Base-by-base conservation (phyloP, 2,888 invertebrate genomes). In the Anoncus sp. region DNA sequence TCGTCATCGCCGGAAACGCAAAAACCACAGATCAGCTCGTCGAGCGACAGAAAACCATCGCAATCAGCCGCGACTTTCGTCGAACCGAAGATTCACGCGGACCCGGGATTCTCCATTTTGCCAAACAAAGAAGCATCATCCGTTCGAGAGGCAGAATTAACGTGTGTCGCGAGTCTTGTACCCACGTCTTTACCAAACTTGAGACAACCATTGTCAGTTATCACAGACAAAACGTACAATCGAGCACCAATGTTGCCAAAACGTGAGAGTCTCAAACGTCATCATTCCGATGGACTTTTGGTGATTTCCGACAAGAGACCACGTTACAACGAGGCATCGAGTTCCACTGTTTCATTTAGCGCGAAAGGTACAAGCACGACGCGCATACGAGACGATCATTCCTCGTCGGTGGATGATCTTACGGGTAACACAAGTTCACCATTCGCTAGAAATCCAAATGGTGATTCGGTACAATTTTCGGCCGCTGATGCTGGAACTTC, bases 151-250 rank as follows among this genome's bases (percentile, higher is more conserved):
- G 43, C 31, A 14, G 59, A 74, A 16, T 18, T 24, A 0, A 47
- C 51, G 12, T 60, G 38, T 14, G 55, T 49, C 31, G 49, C 63
- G 2, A 83, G 57, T 9, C 10, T 7, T 12, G 77, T 79, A 5
- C 60, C 79, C 1, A 31, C 79, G 1, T 14, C 53, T 12, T 40
- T 75, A 10, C 81, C 81, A 1, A 85, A 69, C 59, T 57, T 88
- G 20, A 81, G 91, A 16, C 90, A 90, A 70, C 91, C 91, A 0
- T 78, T 91, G 18, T 90, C 91, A 0, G 90, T 91, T n/a, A 91
- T 91, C 55, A 91, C 91, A 0, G 91, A 91, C 53, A 90, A 90
- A 55, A 81, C 87, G 10, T 90, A 88, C 67, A 91, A 90, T 82
- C 85, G 87, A 3, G 82, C 85, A n/a, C 59, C 80, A 6, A 31